Conservation (phyloP, 2,888 invertebrate genomes). For the Lasioglossum pauxillum region DNA sequence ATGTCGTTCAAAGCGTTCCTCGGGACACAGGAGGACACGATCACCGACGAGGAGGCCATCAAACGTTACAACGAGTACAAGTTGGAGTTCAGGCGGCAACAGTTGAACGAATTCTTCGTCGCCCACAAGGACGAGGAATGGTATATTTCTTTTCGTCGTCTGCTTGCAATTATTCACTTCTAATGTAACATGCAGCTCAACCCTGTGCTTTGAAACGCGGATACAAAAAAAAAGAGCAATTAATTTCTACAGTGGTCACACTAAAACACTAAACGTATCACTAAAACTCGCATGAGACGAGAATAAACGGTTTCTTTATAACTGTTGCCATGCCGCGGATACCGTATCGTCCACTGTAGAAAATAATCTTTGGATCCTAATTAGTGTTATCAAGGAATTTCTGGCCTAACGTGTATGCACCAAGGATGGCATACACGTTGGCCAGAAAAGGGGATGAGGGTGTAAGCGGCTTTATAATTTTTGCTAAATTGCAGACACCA, state of each 20-base stretch:
- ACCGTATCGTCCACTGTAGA: constrained; percentile 42
- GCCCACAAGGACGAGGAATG: constrained; percentile 99
- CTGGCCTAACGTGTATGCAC: constrained; percentile 38
- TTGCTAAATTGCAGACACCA: constrained; percentile 66
- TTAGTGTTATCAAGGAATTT: constrained; percentile 22
- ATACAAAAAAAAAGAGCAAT: constrained; percentile 30
- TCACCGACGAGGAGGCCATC: constrained; percentile 98
- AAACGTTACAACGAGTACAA: constrained; percentile 99
- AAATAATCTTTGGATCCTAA: constrained; percentile 43
- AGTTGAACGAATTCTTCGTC: constrained; percentile 99
- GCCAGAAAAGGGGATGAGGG: constrained; percentile 31
- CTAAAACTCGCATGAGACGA: neutral
- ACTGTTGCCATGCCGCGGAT: neutral
- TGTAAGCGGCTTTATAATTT: constrained; percentile 60
- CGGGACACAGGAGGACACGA: constrained; percentile 98
- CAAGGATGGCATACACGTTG: constrained; percentile 11
- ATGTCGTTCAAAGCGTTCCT: constrained; percentile 98
- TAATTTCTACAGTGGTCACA: constrained; percentile 54
- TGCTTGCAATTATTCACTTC: constrained; percentile 19
- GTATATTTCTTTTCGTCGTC: constrained; percentile 87
- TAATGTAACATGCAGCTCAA: constrained; percentile 22
- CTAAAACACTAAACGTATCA: neutral
- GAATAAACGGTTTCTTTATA: neutral
- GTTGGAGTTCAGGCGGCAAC: constrained; percentile 97
- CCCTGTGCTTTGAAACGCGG: constrained; percentile 34